Conservation (phyloP, 2,888 invertebrate species). For the Agriopis marginaria region DNA sequence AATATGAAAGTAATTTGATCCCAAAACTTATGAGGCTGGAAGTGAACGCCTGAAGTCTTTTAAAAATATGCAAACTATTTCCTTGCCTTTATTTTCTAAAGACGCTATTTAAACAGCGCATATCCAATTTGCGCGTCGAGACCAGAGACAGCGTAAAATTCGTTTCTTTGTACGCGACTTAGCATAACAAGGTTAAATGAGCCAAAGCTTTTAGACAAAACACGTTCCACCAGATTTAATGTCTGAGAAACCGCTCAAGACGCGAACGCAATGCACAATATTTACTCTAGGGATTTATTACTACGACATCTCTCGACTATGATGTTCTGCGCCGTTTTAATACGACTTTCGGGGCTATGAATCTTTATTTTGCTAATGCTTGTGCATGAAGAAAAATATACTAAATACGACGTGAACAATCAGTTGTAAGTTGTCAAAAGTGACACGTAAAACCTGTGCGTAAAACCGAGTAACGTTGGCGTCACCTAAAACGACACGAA, state of each 20-base stretch:
- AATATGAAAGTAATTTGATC: conserved; percentile 44
- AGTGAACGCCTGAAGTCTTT: conserved; percentile 34
- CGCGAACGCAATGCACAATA: conserved; percentile 62
- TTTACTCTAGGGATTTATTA: conserved; percentile 58
- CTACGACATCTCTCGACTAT: conserved; percentile 30
- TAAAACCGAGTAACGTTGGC: conserved; percentile 52
- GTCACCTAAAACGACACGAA: conserved; percentile 62
- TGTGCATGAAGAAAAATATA: neutral
- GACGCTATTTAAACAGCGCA: conserved; percentile 28
- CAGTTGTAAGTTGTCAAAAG: conserved; percentile 5
- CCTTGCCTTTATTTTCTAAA: conserved; percentile 27
- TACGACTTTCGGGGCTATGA: conserved; percentile 20
- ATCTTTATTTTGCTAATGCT: conserved; percentile 20
- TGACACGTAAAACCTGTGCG: conserved; percentile 43
- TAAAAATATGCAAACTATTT: conserved; percentile 37
- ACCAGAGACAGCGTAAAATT: conserved; percentile 55
- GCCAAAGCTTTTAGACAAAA: conserved; percentile 77
- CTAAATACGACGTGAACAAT: neutral
- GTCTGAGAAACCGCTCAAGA: conserved; percentile 56
- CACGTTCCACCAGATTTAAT: conserved; percentile 67
- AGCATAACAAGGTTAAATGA: conserved; percentile 69
- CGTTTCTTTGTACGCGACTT: conserved; percentile 67
- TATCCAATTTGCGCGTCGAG: conserved; percentile 34
- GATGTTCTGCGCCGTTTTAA: conserved; percentile 30
- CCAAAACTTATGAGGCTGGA: conserved; percentile 32